Base-by-base conservation (phyloP, 2,797 vertebrate genomes). In the Zenarchopterus dispar region DNA sequence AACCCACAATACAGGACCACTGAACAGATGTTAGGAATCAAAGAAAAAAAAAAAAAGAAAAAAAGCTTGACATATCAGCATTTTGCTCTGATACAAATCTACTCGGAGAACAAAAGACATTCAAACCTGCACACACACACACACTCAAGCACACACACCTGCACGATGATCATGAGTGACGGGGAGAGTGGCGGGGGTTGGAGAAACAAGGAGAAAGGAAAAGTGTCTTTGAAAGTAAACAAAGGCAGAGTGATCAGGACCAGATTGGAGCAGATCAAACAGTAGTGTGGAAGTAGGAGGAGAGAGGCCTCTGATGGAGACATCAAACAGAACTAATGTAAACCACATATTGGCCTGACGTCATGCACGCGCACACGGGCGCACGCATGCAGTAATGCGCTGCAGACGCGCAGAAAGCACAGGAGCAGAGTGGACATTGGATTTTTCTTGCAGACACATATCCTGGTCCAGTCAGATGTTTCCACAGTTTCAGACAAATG, bases 181-280 rank as follows among this genome's bases (percentile, higher is more conserved):
- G 70, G 64, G 17, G 28, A 77, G 70, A 85, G 75, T 67, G 76
- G 58, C 0, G 22, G 63, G 80, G 80, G 84, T 85, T 83, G 81
- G 60, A 80, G 81, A 80, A 86, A 84, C 79, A 90, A 36, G 61
- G 74, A 84, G 77, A 90, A 86, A 90, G 78, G 82, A 87, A 87
- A 88, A 90, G 90, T 88, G 84, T 91, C 86, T 91, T 88, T 90
- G 87, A 88, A 89, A 78, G 81, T 82, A 88, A 91, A 90, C 87
- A 88, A 88, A 85, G 82, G 74, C 75, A 72, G 73, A 81, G 64
- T 89, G 89, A 92, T 92, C 86, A 84, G 85, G 82, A 89, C 85
- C 88, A 92, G 89, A 90, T 83, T 89, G 88, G 59, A 64, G 71
- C 80, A 91, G 81, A 92, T 92, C 89, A 92, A 91, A 91, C 88